phyloP scores from a whole-genome alignment of 53 echinoderm and acorn worm species.

The Holothuria scabra region DNA sequence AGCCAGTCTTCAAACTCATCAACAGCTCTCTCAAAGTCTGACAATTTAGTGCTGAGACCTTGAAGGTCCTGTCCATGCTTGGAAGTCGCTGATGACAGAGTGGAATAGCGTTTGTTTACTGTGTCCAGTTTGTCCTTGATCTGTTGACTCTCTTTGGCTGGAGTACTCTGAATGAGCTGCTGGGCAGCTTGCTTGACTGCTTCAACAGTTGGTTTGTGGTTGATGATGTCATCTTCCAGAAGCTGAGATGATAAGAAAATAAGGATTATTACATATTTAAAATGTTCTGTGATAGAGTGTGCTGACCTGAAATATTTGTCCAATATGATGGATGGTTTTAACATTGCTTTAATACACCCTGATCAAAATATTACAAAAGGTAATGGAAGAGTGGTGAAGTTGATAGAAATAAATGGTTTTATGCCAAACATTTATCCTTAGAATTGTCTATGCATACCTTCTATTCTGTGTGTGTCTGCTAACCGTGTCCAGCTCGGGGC shows the following conservation, averaged over 20 bases:
- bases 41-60: slow-evolving; percentile 69
- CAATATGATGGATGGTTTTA: neutral
- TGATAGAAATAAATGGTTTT: too few relatives aligned
- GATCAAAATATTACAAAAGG: neutral
- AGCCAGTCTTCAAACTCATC: slow-evolving; percentile 96
- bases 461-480: too few relatives aligned
- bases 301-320: neutral
- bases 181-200: slow-evolving; percentile 76
- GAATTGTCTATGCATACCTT: too few relatives aligned
- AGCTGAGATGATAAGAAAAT: slow-evolving; percentile 56
- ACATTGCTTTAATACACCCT: neutral
- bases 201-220: slow-evolving; percentile 86
- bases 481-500: too few relatives aligned
- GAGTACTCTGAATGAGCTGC: slow-evolving; percentile 77
- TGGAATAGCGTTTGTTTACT: slow-evolving; percentile 79
- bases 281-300: neutral
- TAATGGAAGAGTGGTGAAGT: too few relatives aligned
- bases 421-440: too few relatives aligned
- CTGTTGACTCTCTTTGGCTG: slow-evolving; percentile 64
- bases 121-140: slow-evolving; percentile 83
- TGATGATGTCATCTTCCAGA: slow-evolving; percentile 86
- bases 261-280: neutral
- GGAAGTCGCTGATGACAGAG: slow-evolving; percentile 58
- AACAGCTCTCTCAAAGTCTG: slow-evolving; percentile 84
- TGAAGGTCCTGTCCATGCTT: slow-evolving; percentile 77